Evolutionary conservation across 2,888 invertebrate species (phyloP).

Genomic region (Chelonus formosanus): DNA sequence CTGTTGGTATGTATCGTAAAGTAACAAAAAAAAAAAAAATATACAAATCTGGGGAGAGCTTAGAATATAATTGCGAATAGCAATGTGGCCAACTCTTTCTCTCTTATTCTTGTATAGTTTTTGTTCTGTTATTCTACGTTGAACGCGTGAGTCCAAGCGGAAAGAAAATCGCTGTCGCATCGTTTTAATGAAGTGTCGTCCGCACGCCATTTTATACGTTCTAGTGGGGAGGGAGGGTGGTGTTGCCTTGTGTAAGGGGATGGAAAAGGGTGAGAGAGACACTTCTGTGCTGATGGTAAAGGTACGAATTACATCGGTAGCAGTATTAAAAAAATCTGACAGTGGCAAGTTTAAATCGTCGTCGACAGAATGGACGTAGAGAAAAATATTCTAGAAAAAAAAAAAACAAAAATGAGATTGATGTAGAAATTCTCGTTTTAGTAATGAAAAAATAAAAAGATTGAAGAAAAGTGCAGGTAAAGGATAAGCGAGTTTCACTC

Average conservation of each 20-base stretch:
- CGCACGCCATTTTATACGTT: conserved; percentile 35
- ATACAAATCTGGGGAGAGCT: conserved; percentile 8
- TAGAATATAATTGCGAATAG: conserved; percentile 33
- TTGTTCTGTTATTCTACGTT: conserved; percentile 11
- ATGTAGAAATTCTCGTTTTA: too few species aligned
- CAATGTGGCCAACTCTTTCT: conserved; percentile 26
- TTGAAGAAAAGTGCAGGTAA: conserved; percentile 8
- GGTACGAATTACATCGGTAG: not conserved
- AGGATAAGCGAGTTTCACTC: conserved; percentile 20
- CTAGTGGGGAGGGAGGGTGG: conserved; percentile 14
- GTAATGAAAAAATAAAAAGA: too few species aligned
- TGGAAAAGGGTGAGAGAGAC: not conserved
- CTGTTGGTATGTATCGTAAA: conserved; percentile 1
- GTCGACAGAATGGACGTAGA: not conserved
- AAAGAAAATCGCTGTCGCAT: conserved; percentile 33
- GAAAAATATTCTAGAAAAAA: too few species aligned
- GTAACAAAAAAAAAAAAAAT: not conserved
- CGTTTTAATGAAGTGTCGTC: conserved; percentile 44
- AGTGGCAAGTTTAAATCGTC: not conserved
- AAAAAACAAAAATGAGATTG: too few species aligned
- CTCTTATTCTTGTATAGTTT: conserved; percentile 6
- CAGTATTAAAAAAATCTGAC: conserved; percentile 9
- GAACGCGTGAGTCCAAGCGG: conserved; percentile 31
- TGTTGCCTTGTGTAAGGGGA: not conserved
- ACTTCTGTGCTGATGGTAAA: not conserved